phyloP scores from a whole-genome alignment of 2,797 vertebrate species.

The Sebastes wilsoni region DNA sequence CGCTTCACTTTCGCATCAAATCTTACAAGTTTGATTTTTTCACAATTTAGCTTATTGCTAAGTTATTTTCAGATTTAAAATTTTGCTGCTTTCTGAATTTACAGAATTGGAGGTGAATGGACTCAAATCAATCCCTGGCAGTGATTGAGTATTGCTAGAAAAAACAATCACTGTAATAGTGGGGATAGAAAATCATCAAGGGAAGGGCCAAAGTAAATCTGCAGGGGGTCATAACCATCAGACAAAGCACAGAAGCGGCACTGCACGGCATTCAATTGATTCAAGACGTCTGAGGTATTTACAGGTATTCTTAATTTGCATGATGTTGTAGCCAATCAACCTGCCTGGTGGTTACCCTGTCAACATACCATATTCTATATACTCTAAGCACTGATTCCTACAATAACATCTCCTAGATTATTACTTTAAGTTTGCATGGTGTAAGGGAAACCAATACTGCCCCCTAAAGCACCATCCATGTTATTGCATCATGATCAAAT shows the following conservation, averaged over 20 bases:
- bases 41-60: conserved; percentile 37
- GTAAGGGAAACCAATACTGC: conserved; percentile 52
- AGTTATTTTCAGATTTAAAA: background rate
- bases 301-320: conserved; percentile 18
- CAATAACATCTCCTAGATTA: conserved; percentile 7
- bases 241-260: conserved; percentile 24
- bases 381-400: background rate
- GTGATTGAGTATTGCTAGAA: conserved; percentile 43
- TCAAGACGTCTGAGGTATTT: conserved; percentile 36
- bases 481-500: conserved; percentile 70
- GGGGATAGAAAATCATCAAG: background rate
- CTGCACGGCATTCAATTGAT: conserved; percentile 11
- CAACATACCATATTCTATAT: background rate
- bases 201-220: background rate
- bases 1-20: conserved; percentile 25
- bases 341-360: background rate
- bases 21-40: background rate
- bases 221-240: background rate
- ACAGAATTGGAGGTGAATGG: conserved; percentile 10
- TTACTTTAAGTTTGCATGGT: conserved; percentile 31
- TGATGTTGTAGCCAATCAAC: background rate
- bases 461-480: conserved; percentile 60
- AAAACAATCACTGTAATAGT: background rate
- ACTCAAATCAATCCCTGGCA: conserved; percentile 16
- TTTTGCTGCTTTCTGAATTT: conserved; percentile 6